Base-by-base conservation (phyloP, 1,140 invertebrate species). In the Parapsyche elsis region DNA sequence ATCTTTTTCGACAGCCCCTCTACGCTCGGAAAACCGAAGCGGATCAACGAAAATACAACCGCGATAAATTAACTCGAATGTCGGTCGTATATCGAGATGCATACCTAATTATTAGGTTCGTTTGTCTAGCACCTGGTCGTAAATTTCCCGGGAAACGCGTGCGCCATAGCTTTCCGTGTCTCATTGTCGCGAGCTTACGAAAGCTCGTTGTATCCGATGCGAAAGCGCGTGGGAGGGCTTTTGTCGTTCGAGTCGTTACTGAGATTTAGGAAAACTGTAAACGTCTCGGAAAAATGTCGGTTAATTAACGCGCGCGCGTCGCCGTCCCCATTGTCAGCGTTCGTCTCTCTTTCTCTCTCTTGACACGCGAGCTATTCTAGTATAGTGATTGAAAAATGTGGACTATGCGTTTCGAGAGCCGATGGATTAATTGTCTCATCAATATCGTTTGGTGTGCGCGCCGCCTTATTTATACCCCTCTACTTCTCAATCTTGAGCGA, bases 231-330 rank as follows among this genome's bases (percentile, higher is more conserved):
- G 77, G 81, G 77, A 71, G 23, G 74, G 81, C 81, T 79, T 79
- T 79, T 79, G 77, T 79, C 46, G 71, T 59, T 71, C 19, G 30
- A 49, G 46, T 38, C 45, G 64, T 73, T 71, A 64, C 45, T 19
- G 45, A 71, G 77, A 81, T 81, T 81, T 81, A 79, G 70, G 81
- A 81, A 81, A 81, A 74, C 77, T 76, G 71, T 81, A 79, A 81
- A 81, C 67, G 81, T 79, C 77, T 53, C 19, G 5, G 46, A 81
- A 76, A 77, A 73, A 78, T 81, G 76, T 71, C 73, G 61, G 26
- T 73, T 79, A 79, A 79, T 79, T 79, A 79, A 79, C 70, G 45
- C 59, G 26, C 44, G 59, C 44, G 53, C 70, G 46, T 14, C 12
- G 59, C 10, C 64, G 9, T 19, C 16, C 21, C 26, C 77, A 79